These are phyloP conservation scores for Chrysemys picta DNA, from an alignment of 2,113 vertebrate species.

Conservation along the genomic window DNA sequence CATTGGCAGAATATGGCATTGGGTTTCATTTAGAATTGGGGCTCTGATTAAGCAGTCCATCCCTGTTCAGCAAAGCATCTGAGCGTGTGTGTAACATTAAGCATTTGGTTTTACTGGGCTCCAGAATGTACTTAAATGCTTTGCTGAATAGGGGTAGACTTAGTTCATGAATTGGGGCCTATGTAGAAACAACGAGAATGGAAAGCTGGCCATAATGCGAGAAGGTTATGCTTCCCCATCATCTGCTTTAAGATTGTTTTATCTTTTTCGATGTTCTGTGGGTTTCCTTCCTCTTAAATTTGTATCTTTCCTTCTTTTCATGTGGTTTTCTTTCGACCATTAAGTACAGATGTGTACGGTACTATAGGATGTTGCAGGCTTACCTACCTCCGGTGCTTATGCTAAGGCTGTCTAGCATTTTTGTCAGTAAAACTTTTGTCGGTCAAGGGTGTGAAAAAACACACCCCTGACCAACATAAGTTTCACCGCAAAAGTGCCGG, in stretches of 20 bases:
- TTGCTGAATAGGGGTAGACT: neutral
- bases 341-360: rapidly evolving
- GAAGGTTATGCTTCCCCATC: neutral
- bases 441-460: too few relatives aligned
- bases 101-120: neutral
- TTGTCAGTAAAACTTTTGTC: too few relatives aligned
- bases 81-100: neutral
- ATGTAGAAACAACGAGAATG: neutral
- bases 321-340: neutral
- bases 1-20: neutral
- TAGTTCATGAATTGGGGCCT: neutral
- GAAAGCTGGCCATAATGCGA: neutral
- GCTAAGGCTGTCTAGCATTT: too few relatives aligned
- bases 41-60: neutral
- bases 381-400: neutral
- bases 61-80: conserved; percentile 3
- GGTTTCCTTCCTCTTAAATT: neutral
- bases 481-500: too few relatives aligned
- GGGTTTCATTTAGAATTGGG: neutral
- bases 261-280: neutral
- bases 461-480: too few relatives aligned
- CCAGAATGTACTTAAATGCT: conserved; percentile 16
- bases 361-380: rapidly evolving
- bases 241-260: neutral
- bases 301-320: neutral